Evolutionary conservation across 2,888 invertebrate genomes (phyloP).

Genomic region (Pristionchus maxplancki): DNA sequence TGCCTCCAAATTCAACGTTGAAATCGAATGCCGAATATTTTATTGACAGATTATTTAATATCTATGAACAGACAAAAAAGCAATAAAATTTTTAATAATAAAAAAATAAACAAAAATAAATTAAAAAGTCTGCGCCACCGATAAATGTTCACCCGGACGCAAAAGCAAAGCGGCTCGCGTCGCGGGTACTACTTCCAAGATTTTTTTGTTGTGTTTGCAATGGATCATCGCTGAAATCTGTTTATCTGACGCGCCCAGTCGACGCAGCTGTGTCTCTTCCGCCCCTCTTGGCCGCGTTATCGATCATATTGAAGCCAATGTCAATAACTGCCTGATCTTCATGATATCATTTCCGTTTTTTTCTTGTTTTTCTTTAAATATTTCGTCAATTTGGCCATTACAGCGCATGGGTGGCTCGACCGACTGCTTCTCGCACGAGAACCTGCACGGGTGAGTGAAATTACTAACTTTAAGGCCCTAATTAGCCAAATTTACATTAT

Average conservation of each 20-base stretch:
- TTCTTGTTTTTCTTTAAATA: background rate
- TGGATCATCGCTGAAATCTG: background rate
- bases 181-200: background rate
- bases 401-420: slow-evolving; percentile 38
- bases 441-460: slow-evolving; percentile 21
- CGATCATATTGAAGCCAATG: background rate
- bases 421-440: slow-evolving; percentile 47
- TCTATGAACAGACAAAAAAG: too few relatives aligned
- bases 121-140: background rate
- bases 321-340: background rate
- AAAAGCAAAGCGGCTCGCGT: background rate
- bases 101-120: background rate
- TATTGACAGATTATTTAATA: too few relatives aligned
- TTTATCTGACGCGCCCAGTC: background rate
- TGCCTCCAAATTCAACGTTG: too few relatives aligned
- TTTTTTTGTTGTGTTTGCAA: background rate
- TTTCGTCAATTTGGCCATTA: background rate
- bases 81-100: too few relatives aligned
- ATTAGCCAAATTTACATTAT: too few relatives aligned
- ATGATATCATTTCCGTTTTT: background rate
- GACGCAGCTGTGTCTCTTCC: background rate
- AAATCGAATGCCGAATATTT: too few relatives aligned
- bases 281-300: background rate
- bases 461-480: background rate
- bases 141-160: background rate